Conservation (phyloP, 2,113 vertebrate genomes). For the Greenwoodochromis staneri region DNA sequence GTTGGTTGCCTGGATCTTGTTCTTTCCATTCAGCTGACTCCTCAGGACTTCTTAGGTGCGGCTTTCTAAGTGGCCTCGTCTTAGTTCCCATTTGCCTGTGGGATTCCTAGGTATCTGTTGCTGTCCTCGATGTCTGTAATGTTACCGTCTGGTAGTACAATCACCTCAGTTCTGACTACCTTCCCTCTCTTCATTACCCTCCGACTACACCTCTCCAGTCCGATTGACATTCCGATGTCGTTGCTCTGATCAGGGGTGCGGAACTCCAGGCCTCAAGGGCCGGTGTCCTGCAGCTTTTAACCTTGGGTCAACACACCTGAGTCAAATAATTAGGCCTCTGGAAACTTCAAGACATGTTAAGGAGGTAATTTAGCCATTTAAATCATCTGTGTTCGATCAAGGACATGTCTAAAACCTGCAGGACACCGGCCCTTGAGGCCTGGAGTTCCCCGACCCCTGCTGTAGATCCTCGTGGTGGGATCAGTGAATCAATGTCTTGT, state of each 20-base stretch:
- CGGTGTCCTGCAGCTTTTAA: neutral
- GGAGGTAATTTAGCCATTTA: neutral
- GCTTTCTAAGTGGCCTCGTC: no score
- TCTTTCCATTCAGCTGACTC: no score
- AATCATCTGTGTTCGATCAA: neutral
- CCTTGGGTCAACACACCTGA: neutral
- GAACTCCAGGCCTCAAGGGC: neutral
- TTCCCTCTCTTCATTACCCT: neutral
- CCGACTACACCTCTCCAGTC: neutral
- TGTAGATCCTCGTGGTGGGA: neutral
- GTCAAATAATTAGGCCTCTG: neutral
- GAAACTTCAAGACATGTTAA: accelerated
- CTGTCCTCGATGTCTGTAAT: no score
- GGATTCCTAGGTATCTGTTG: no score
- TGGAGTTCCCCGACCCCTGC: neutral
- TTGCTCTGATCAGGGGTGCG: accelerated
- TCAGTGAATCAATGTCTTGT: neutral
- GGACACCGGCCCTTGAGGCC: neutral
- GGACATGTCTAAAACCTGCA: neutral
- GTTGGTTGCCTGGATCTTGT: neutral
- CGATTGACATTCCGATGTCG: neutral
- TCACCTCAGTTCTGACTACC: no score
- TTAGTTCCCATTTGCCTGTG: no score
- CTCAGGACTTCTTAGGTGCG: no score
- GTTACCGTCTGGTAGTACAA: no score